phyloP scores from a whole-genome alignment of 2,113 vertebrate genomes.

The Gnathochromis pfefferi region DNA sequence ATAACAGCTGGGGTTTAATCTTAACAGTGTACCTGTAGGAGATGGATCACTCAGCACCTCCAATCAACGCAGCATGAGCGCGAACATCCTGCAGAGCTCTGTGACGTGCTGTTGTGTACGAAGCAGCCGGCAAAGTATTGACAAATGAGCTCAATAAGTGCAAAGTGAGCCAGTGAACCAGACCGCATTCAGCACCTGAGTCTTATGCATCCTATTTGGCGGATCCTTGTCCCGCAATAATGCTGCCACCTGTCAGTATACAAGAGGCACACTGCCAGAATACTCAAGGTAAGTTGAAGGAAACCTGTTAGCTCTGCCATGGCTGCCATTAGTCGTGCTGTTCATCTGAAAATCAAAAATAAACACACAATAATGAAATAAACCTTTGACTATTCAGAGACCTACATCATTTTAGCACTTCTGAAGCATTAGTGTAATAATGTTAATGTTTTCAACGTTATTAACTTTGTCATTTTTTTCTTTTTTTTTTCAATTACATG shows the following conservation, averaged over 20 bases:
- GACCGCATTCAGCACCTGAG: background rate
- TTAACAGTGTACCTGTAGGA: background rate
- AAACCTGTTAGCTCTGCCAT: background rate
- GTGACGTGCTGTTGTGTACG: background rate
- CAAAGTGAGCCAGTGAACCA: background rate
- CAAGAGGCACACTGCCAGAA: background rate
- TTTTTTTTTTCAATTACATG: background rate
- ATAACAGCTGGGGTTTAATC: conserved; percentile 19
- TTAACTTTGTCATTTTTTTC: background rate
- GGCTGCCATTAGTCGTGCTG: background rate
- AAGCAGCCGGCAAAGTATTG: background rate
- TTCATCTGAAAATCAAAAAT: background rate
- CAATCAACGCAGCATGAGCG: background rate
- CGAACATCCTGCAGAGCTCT: background rate
- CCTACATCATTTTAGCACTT: background rate
- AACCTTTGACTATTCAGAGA: background rate
- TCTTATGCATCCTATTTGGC: background rate
- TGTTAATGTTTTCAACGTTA: background rate
- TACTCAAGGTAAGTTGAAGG: background rate
- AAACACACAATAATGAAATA: background rate
- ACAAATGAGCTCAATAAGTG: background rate
- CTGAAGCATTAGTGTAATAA: background rate
- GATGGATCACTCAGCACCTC: background rate
- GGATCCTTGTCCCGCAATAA: background rate
- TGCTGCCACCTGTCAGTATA: background rate